Conservation (phyloP, 2,797 vertebrate genomes). For the Harpagifer antarcticus region DNA sequence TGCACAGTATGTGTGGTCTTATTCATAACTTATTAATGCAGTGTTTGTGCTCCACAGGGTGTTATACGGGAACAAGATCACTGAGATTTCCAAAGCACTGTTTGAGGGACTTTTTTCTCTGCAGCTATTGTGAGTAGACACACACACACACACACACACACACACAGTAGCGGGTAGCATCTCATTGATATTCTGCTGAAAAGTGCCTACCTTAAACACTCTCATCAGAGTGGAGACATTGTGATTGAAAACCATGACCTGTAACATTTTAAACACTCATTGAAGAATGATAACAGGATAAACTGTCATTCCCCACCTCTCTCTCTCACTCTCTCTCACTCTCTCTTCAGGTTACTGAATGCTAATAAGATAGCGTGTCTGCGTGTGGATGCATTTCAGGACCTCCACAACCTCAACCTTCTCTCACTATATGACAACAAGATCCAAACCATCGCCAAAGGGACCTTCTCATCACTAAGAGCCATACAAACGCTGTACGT, state of each 20-base stretch:
- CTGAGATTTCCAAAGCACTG: constrained; percentile 95
- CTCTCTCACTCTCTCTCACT: background rate
- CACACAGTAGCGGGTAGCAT: constrained; percentile 23
- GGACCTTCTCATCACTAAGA: constrained; percentile 94
- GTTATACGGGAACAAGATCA: constrained; percentile 98
- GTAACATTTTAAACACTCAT: constrained; percentile 51
- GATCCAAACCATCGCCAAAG: constrained; percentile 97
- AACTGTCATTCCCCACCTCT: constrained; percentile 15
- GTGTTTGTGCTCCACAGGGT: constrained; percentile 85
- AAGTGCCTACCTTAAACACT: constrained; percentile 57
- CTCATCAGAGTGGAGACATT: constrained; percentile 46
- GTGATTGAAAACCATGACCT: constrained; percentile 65
- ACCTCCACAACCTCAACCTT: constrained; percentile 97
- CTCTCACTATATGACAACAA: constrained; percentile 98
- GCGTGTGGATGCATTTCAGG: constrained; percentile 97
- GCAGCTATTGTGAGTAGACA: constrained; percentile 93
- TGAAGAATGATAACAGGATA: constrained; percentile 49
- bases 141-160: constrained; percentile 22
- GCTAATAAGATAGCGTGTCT: constrained; percentile 99
- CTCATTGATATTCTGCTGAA: constrained; percentile 65
- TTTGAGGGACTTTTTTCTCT: constrained; percentile 97
- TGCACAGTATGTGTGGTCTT: constrained; percentile 9
- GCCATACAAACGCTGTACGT: constrained; percentile 96
- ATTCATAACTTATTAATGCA: constrained; percentile 34
- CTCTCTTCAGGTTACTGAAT: constrained; percentile 90